phyloP scores from a whole-genome alignment of 1,140 invertebrate genomes.

The Diorhabda carinulata region DNA sequence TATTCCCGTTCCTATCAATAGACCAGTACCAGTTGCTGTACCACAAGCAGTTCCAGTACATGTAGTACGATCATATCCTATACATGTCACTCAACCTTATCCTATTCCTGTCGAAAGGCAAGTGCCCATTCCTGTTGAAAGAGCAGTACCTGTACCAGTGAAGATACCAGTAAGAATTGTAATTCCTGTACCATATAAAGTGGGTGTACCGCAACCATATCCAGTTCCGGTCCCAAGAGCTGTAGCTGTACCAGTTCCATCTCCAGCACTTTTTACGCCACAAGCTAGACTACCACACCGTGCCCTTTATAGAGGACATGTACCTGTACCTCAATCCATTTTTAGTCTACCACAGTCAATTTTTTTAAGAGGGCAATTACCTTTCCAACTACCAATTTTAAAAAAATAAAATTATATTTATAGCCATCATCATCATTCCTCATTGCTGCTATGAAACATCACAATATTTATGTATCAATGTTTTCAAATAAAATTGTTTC shows the following conservation, averaged over 20 bases:
- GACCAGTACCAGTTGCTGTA: conserved; percentile 35
- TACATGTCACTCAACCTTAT: conserved; percentile 52
- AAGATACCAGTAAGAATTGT: conserved; percentile 34
- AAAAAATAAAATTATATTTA: too few species aligned
- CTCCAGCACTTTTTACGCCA: conserved; percentile 27
- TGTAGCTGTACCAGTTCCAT: conserved; percentile 24
- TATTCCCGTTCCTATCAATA: conserved; percentile 32
- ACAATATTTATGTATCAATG: too few species aligned
- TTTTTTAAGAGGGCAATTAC: too few species aligned
- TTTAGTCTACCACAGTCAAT: too few species aligned
- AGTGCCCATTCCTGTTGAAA: conserved; percentile 42
- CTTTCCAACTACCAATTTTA: too few species aligned
- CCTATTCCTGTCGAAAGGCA: conserved; percentile 51
- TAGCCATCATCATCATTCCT: too few species aligned
- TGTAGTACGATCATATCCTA: conserved; percentile 45
- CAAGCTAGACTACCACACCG: conserved; percentile 14
- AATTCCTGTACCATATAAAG: conserved; percentile 33
- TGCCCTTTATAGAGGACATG: neutral
- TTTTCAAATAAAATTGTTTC: too few species aligned
- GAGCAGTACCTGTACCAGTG: conserved; percentile 34
- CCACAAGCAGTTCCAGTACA: conserved; percentile 38
- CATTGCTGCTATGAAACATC: too few species aligned
- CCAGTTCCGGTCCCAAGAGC: conserved; percentile 27
- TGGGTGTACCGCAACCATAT: conserved; percentile 31
- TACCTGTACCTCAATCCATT: neutral